phyloP scores from a whole-genome alignment of 2,888 invertebrate species.

The Lepidocyrtinus sp. region DNA sequence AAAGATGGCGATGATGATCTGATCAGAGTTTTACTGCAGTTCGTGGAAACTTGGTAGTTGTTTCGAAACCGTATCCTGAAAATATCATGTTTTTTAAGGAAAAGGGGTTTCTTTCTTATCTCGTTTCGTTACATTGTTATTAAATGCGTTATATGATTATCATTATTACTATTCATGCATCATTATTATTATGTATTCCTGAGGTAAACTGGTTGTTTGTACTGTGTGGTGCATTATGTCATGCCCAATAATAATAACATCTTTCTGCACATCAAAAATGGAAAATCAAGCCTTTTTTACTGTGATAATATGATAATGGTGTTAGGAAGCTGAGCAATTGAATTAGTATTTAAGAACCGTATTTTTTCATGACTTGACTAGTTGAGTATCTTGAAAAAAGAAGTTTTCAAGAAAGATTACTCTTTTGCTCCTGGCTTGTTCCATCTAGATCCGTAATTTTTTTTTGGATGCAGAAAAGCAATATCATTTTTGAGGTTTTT shows the following conservation, averaged over 20 bases:
- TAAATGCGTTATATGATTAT: slow-evolving; percentile 14
- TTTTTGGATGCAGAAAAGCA: neutral
- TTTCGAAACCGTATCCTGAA: slow-evolving; percentile 10
- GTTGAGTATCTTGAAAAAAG: slow-evolving; percentile 10
- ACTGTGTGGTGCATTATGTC: slow-evolving; percentile 58
- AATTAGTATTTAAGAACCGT: slow-evolving; percentile 20
- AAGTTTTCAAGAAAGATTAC: neutral
- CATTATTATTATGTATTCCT: slow-evolving; percentile 38
- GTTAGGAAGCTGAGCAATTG: slow-evolving; percentile 22
- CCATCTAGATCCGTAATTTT: slow-evolving; percentile 47
- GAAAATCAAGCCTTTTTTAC: neutral
- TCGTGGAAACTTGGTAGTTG: slow-evolving; percentile 37
- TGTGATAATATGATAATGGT: slow-evolving; percentile 17
- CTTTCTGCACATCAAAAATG: slow-evolving; percentile 37
- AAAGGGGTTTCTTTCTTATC: slow-evolving; percentile 43
- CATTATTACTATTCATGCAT: slow-evolving; percentile 28
- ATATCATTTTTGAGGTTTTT: slow-evolving; percentile 29
- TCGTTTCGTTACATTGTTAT: slow-evolving; percentile 26
- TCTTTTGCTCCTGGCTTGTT: slow-evolving; percentile 40
- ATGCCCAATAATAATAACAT: slow-evolving; percentile 59
- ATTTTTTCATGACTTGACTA: slow-evolving; percentile 46
- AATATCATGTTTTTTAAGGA: slow-evolving; percentile 8
- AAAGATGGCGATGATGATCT: slow-evolving; percentile 23
- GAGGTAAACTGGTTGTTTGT: slow-evolving; percentile 26
- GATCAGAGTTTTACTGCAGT: slow-evolving; percentile 28